These are phyloP conservation scores for Netelia inedita DNA, from an alignment of 2,888 invertebrate genomes.

Conservation along the genomic window DNA sequence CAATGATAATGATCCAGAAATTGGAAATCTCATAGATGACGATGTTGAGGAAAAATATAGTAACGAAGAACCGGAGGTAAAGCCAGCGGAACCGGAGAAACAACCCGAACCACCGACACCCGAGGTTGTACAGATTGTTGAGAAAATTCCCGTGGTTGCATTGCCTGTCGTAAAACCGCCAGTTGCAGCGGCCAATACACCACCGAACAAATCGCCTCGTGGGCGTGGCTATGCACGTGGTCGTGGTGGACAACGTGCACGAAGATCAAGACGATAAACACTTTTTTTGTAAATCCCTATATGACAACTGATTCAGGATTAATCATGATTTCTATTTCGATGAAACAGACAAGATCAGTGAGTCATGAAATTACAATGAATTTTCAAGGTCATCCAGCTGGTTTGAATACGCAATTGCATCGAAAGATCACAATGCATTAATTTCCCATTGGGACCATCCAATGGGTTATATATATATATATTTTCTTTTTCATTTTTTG, in stretches of 20 bases:
- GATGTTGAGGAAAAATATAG: constrained; percentile 76
- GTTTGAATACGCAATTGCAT: neutral
- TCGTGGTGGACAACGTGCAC: constrained; percentile 77
- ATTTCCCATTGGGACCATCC: neutral
- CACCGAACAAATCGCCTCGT: constrained; percentile 69
- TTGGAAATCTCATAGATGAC: constrained; percentile 80
- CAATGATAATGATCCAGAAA: constrained; percentile 78
- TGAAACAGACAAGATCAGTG: neutral
- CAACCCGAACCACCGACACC: constrained; percentile 23
- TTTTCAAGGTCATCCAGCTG: neutral
- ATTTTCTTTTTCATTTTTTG: constrained; percentile 32
- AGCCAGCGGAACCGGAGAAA: constrained; percentile 39
- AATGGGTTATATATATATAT: neutral
- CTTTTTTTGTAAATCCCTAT: constrained; percentile 6
- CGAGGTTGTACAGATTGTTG: constrained; percentile 10
- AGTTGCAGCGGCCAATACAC: constrained; percentile 40
- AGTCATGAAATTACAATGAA: neutral
- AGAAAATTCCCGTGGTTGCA: constrained; percentile 21
- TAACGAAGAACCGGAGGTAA: constrained; percentile 30
- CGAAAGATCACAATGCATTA: constrained; percentile 17
- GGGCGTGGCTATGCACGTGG: constrained; percentile 79
- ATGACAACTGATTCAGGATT: constrained; percentile 20
- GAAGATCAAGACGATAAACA: constrained; percentile 82
- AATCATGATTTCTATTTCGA: constrained; percentile 45
- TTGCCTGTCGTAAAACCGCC: constrained; percentile 34